Evolutionary conservation across 2,113 vertebrate genomes (phyloP).

Genomic region (Scortum barcoo): DNA sequence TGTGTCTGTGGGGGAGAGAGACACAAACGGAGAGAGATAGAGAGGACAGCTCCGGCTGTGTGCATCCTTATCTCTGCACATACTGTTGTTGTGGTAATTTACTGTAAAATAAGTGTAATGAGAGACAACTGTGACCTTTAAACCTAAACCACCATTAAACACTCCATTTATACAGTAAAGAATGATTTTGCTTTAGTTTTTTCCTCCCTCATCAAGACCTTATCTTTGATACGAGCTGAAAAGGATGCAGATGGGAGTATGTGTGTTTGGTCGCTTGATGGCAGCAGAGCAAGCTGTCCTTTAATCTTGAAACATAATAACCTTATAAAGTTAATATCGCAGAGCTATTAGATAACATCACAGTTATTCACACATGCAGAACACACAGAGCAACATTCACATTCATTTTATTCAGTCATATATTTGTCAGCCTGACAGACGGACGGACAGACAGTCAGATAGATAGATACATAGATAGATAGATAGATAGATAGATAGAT

Average conservation of each 20-base stretch:
- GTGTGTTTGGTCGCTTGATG: neutral
- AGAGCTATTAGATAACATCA: neutral
- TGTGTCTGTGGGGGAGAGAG: slow-evolving; percentile 11
- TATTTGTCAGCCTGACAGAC: too few species aligned
- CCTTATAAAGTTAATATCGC: neutral
- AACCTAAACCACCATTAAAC: neutral
- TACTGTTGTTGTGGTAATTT: slow-evolving; percentile 6
- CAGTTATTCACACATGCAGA: too few species aligned
- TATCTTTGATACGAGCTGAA: too few species aligned
- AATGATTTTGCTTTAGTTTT: neutral
- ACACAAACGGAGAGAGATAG: neutral
- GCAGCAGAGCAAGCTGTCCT: neutral
- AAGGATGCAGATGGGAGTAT: neutral
- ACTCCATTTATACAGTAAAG: neutral
- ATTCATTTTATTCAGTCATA: too few species aligned
- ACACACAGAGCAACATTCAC: too few species aligned
- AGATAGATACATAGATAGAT: too few species aligned
- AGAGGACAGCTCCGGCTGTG: slow-evolving; percentile 9
- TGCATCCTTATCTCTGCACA: slow-evolving; percentile 10
- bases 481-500: too few species aligned
- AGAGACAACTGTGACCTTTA: neutral
- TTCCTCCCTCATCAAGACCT: neutral
- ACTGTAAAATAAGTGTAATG: neutral
- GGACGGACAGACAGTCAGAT: too few species aligned
- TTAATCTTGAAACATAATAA: neutral